Conservation (phyloP, 2,888 invertebrate species). For the Macrosoma leucophasiata region DNA sequence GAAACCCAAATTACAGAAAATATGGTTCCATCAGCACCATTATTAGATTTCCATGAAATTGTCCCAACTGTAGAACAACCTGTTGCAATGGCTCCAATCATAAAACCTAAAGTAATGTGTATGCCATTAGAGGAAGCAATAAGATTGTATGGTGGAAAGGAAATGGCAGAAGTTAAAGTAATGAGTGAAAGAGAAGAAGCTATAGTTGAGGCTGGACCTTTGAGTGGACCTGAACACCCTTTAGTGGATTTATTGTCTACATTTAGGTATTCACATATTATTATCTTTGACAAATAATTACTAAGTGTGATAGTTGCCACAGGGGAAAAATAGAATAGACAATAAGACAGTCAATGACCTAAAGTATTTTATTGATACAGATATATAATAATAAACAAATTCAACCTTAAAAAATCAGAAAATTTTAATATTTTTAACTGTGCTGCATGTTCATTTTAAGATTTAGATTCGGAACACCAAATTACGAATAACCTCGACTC, state of each 20-base stretch:
- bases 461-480: no score
- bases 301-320: no score
- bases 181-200: constrained; percentile 58
- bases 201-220: constrained; percentile 50
- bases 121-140: constrained; percentile 54
- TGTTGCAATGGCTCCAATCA: constrained; percentile 7
- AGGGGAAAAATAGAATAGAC: no score
- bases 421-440: no score
- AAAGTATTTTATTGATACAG: no score
- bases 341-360: no score
- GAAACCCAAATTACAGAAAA: constrained; percentile 26
- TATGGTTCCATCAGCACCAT: constrained; percentile 51
- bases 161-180: constrained; percentile 47
- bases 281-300: constrained; percentile 1
- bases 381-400: no score
- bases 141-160: constrained; percentile 47
- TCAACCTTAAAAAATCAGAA: no score
- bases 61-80: constrained; percentile 12
- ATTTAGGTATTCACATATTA: constrained; percentile 41
- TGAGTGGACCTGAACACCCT: constrained; percentile 55
- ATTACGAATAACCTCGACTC: no score
- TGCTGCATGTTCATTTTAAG: no score
- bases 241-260: constrained; percentile 61
- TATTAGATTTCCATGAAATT: constrained; percentile 35
- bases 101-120: constrained; percentile 36